A percentile compares a stretch with the other conserved stretches of the same genome.
Conservation (phyloP, 2,888 invertebrate species). For the Acleris cristana region DNA sequence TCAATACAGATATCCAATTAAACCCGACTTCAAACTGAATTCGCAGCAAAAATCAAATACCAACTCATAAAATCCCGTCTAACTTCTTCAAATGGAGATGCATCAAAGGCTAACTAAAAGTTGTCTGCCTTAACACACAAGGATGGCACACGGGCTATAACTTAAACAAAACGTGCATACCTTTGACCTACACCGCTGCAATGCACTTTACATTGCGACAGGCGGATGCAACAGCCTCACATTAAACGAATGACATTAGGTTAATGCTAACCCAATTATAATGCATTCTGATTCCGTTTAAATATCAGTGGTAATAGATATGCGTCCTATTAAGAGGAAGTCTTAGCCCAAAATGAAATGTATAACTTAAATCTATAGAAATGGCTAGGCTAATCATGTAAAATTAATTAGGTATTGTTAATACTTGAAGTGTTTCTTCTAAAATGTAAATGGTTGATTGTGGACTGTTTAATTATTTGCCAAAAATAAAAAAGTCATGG, state of each 20-base stretch:
- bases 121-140: constrained; percentile 68
- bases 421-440: no score
- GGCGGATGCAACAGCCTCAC: constrained; percentile 27
- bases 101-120: constrained; percentile 54
- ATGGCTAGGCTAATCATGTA: no score
- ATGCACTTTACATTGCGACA: constrained; percentile 44
- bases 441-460: no score
- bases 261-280: constrained; percentile 34
- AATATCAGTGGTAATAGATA: constrained; percentile 5
- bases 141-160: constrained; percentile 50
- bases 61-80: neutral
- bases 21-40: neutral
- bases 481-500: no score
- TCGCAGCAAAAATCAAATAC: neutral
- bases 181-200: constrained; percentile 63
- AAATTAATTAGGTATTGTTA: no score
- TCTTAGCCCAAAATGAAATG: no score
- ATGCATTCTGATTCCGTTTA: constrained; percentile 15
- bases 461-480: no score
- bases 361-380: no score
- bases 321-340: no score
- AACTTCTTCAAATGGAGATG: neutral
- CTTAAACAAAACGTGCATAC: constrained; percentile 67
- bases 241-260: constrained; percentile 34
- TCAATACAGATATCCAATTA: no score